phyloP scores from a whole-genome alignment of 2,113 vertebrate species.

The Malurus melanocephalus region DNA sequence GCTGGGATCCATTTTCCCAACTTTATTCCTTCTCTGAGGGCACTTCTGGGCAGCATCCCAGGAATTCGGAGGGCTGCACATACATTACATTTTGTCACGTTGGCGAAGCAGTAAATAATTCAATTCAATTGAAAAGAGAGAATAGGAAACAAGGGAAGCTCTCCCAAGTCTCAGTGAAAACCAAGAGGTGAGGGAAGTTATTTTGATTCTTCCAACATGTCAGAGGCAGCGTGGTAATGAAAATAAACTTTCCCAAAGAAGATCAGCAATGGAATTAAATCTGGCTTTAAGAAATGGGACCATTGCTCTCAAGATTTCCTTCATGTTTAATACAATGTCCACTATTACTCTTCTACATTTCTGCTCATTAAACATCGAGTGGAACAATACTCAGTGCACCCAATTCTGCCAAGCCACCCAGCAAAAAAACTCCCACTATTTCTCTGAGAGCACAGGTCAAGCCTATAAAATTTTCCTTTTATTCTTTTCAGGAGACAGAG shows the following conservation, averaged over 20 bases:
- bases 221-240: not conserved
- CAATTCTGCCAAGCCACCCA: not conserved
- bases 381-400: not conserved
- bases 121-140: not conserved
- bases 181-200: not conserved
- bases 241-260: not conserved
- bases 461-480: conserved; percentile 33
- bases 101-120: not conserved
- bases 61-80: rapidly evolving
- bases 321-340: not conserved
- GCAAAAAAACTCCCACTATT: conserved; percentile 20
- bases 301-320: not conserved
- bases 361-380: not conserved
- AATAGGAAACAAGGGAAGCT: not conserved
- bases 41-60: not conserved
- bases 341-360: not conserved
- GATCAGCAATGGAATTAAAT: not conserved
- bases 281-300: not conserved
- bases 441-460: conserved; percentile 40
- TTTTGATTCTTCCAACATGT: not conserved
- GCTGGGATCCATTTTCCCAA: not conserved
- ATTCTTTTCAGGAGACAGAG: conserved; percentile 48
- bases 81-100: rapidly evolving
- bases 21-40: not conserved
- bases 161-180: not conserved